Evolutionary conservation across 35 echinoderm and acorn worm species (phyloP).

Genomic region (Diadema setosum): DNA sequence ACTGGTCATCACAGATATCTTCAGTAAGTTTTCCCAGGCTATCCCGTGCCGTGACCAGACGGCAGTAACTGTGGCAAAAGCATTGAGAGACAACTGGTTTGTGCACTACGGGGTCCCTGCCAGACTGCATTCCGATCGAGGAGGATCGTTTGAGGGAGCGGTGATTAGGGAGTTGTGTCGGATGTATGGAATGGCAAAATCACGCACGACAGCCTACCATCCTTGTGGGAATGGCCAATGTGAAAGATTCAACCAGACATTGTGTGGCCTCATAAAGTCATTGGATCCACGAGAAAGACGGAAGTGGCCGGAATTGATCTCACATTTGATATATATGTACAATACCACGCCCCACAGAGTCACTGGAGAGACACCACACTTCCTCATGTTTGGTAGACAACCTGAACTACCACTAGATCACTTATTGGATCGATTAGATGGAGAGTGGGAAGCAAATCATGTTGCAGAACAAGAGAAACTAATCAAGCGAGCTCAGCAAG

Average conservation of each 20-base stretch:
- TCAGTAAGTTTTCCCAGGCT: constrained; percentile 49
- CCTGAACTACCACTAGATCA: constrained; percentile 19
- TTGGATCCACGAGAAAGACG: neutral
- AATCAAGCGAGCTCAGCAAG: neutral
- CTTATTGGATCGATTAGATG: neutral
- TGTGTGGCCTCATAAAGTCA: neutral
- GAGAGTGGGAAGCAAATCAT: neutral
- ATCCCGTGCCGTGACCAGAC: constrained; percentile 44
- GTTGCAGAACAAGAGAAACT: neutral
- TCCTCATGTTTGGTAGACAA: constrained; percentile 5
- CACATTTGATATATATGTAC: neutral
- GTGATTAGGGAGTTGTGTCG: constrained; percentile 46
- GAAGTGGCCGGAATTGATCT: neutral
- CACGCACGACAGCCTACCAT: neutral
- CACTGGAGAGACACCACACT: neutral
- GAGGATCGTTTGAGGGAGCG: constrained; percentile 39
- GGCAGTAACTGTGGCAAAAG: constrained; percentile 17
- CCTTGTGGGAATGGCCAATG: neutral
- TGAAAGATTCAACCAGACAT: constrained; percentile 9
- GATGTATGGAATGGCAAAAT: constrained; percentile 29
- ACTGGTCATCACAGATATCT: constrained; percentile 52
- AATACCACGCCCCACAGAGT: neutral
- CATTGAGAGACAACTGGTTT: neutral
- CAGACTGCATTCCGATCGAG: constrained; percentile 40
- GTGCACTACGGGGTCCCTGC: neutral